Evolutionary conservation across 2,888 invertebrate genomes (phyloP).

Genomic region (Argyresthia albistria): DNA sequence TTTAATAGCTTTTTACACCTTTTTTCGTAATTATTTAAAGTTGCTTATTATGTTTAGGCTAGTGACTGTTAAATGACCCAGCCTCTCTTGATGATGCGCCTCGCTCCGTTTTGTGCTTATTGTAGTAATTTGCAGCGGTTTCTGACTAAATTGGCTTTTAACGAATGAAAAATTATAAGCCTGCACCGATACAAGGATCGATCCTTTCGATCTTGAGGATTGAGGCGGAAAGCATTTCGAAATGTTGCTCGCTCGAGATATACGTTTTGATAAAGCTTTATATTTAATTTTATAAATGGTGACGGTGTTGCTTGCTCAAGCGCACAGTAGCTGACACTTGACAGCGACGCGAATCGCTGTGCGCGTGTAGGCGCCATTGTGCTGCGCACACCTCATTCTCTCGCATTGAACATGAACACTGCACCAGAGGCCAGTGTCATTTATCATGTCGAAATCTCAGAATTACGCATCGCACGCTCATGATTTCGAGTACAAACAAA

Average conservation of each 20-base stretch:
- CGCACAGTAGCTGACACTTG: slow-evolving; percentile 53
- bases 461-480: neutral
- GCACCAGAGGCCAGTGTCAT: slow-evolving; percentile 41
- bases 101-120: slow-evolving; percentile 27
- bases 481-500: neutral
- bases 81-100: slow-evolving; percentile 41
- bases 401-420: slow-evolving; percentile 32
- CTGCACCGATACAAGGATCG: neutral
- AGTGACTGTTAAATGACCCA: slow-evolving; percentile 56
- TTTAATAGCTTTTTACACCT: slow-evolving; percentile 57
- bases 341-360: slow-evolving; percentile 25
- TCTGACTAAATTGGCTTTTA: slow-evolving; percentile 28
- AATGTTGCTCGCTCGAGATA: neutral
- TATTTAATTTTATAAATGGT: too few relatives aligned
- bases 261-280: neutral
- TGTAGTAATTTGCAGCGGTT: slow-evolving; percentile 23
- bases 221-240: neutral
- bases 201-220: neutral
- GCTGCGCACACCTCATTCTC: slow-evolving; percentile 51
- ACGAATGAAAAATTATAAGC: slow-evolving; percentile 18
- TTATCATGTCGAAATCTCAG: slow-evolving; percentile 17
- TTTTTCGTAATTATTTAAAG: slow-evolving; percentile 61
- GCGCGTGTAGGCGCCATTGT: slow-evolving; percentile 51
- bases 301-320: slow-evolving; percentile 16
- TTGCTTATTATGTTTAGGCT: slow-evolving; percentile 58